Evolutionary conservation across 2,797 vertebrate genomes (phyloP).

Genomic region (Dendrocincla tyrannina): DNA sequence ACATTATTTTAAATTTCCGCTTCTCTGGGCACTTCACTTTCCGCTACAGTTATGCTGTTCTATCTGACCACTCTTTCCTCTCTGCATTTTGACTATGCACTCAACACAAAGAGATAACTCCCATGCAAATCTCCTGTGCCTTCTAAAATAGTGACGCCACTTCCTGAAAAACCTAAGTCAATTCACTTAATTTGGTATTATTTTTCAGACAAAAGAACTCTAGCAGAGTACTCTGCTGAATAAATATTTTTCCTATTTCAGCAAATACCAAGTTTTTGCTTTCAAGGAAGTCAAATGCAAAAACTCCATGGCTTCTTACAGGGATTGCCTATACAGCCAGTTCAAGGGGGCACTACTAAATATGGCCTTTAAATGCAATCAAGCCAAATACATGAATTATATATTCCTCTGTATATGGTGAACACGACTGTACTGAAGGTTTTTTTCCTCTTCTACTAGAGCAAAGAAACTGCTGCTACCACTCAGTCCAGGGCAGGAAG

Average conservation of each 20-base stretch:
- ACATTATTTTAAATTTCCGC: neutral
- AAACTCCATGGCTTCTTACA: neutral
- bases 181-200: conserved; percentile 22
- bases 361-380: neutral
- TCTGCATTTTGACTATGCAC: neutral
- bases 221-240: neutral
- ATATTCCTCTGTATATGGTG: neutral
- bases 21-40: neutral
- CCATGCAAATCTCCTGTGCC: neutral
- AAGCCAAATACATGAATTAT: neutral
- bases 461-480: neutral
- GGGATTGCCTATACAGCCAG: neutral
- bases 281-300: neutral
- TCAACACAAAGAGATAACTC: neutral
- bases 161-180: neutral
- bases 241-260: neutral
- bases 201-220: conserved; percentile 1
- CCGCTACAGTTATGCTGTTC: neutral
- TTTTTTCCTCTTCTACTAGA: neutral
- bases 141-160: neutral
- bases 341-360: neutral
- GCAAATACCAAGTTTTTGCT: neutral
- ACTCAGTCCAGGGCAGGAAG: neutral
- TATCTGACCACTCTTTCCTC: neutral
- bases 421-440: rapidly evolving